Percentiles rank a stretch among this genome's conserved stretches.
Conservation (phyloP, 1,140 invertebrate species). For the Scylla paramamosain region DNA sequence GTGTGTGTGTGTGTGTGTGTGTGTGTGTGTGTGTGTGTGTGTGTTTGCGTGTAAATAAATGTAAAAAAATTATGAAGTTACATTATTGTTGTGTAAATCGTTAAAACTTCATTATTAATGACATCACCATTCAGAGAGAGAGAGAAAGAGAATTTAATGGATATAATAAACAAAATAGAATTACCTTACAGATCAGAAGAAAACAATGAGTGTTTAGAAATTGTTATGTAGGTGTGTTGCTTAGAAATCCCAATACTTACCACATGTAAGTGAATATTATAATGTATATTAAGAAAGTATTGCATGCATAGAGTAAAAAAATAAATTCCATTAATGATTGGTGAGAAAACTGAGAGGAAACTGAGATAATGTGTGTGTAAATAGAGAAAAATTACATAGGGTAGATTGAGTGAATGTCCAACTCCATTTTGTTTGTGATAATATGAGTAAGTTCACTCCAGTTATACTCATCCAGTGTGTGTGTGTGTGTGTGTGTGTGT, state of each 20-base stretch:
- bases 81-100: too few species aligned
- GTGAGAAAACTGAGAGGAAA: background rate
- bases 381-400: background rate
- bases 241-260: background rate
- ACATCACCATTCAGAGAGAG: background rate
- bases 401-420: background rate
- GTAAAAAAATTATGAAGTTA: background rate
- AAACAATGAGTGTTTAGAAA: background rate
- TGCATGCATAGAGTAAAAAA: background rate
- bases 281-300: background rate
- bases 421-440: background rate
- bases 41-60: background rate
- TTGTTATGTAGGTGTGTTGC: slow-evolving; percentile 11
- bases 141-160: background rate
- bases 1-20: too few species aligned
- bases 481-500: background rate
- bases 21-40: too few species aligned
- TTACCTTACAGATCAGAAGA: background rate
- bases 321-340: background rate
- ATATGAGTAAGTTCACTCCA: background rate
- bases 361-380: background rate
- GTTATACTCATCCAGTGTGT: background rate
- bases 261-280: background rate
- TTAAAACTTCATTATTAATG: too few species aligned
- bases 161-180: background rate